Evolutionary conservation across 2,797 vertebrate genomes (phyloP), one percentile per base, ranked within the genome.

Genomic region (Danio tinwini): DNA sequence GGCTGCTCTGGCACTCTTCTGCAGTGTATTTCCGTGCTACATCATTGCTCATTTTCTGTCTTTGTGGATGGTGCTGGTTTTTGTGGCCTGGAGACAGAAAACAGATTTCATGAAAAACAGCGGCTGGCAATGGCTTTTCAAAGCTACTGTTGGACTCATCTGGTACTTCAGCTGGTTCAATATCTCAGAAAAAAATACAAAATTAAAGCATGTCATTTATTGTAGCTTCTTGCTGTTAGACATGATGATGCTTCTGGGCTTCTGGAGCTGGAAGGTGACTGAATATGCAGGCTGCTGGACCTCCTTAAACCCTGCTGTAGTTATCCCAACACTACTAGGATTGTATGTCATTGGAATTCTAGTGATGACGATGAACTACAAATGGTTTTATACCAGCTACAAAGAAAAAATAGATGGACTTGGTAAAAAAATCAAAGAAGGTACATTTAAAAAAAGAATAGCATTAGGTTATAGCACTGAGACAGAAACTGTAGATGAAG

Each of bases 161-260:
- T 96, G 96, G 86, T 98, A 98, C 81, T 98, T 99, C 62, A 89
- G 89, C 89, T 99, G 97, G 97, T 96, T 98, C 83, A 96, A 91
- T 0, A 92, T 97, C 82, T 79, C 85, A 0, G 77, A 78, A 0
- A 94, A 94, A 0, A 88, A 2, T 16, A 96, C 95, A 0, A 79
- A 80, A 75, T 2, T 82, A 79, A 90, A 87, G 63, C 90, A 90
- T 7, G 0, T 86, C 81, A 78, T 96, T 64, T 97, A 99, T 67
- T 92, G 96, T 0, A 0, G 40, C 0, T 94, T 93, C 76, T 89
- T 96, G 0, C 62, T 92, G 59, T 16, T 76, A 13, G 97, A 98
- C 84, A 92, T 92, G 4, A 0, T 0, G 0, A 21, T 95, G 37
- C 91, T 98, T 16, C 89, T 86, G 5, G 49, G 81, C 0, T 44